phyloP scores from a whole-genome alignment of 2,797 vertebrate species.

The Gouania willdenowi region DNA sequence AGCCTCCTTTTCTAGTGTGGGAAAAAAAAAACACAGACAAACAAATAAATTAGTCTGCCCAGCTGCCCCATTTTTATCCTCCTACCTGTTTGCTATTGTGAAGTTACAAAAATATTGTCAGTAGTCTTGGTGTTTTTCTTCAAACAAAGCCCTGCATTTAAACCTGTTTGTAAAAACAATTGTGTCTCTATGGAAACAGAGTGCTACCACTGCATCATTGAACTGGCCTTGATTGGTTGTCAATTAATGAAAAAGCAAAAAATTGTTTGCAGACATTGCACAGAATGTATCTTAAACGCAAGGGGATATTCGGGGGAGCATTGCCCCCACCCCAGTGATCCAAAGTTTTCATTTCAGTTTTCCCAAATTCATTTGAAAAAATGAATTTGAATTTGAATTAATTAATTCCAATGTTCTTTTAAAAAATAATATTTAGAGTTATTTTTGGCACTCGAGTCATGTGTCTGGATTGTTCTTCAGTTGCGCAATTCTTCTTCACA shows the following conservation, averaged over 20 bases:
- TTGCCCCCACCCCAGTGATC: too few species aligned
- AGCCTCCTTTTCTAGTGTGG: conserved; percentile 42
- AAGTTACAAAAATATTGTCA: conserved; percentile 49
- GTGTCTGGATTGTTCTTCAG: too few species aligned
- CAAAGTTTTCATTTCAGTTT: too few species aligned
- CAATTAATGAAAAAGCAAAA: conserved; percentile 25
- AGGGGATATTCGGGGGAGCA: too few species aligned
- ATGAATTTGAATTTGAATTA: too few species aligned
- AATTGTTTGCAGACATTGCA: conserved; percentile 23
- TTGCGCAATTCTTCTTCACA: too few species aligned
- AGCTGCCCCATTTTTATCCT: conserved; percentile 37
- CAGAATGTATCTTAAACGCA: too few species aligned
- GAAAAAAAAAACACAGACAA: conserved; percentile 68
- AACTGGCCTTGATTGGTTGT: conserved; percentile 41
- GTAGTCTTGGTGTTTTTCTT: conserved; percentile 1
- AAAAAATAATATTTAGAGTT: too few species aligned
- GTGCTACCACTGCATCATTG: conserved; percentile 24
- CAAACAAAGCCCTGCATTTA: conserved; percentile 34
- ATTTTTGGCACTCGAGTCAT: too few species aligned
- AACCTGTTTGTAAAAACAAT: conserved; percentile 53
- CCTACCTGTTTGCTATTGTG: conserved; percentile 32
- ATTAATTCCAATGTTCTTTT: too few species aligned
- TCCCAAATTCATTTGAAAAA: too few species aligned
- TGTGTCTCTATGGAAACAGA: conserved; percentile 33
- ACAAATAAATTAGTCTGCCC: conserved; percentile 69